Percentiles rank a stretch among this genome's conserved stretches.
These are phyloP conservation scores for Sinhomidia bicolor DNA, from an alignment of 2,888 invertebrate genomes.

Conservation along the genomic window DNA sequence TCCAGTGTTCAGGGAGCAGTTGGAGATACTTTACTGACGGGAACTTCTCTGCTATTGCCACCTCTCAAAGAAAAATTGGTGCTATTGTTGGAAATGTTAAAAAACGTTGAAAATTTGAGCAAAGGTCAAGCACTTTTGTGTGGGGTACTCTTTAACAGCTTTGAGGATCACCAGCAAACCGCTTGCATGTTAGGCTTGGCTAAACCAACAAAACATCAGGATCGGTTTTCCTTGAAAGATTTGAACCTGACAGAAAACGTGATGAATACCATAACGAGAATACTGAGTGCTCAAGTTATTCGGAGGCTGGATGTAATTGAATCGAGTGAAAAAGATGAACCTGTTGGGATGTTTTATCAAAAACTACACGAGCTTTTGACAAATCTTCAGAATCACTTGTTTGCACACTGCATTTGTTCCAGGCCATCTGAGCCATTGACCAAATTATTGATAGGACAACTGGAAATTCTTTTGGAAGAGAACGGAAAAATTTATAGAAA, in stretches of 20 bases:
- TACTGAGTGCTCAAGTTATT: constrained; percentile 78
- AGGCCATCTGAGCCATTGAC: constrained; percentile 18
- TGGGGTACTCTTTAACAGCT: constrained; percentile 85
- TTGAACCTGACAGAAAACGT: constrained; percentile 75
- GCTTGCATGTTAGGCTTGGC: constrained; percentile 84
- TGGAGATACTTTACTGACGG: constrained; percentile 84
- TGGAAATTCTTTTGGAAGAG: constrained; percentile 50
- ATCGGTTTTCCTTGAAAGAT: constrained; percentile 74
- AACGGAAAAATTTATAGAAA: constrained; percentile 67
- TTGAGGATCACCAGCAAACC: constrained; percentile 85
- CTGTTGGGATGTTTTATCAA: constrained; percentile 70
- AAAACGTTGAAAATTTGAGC: constrained; percentile 84
- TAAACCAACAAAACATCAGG: constrained; percentile 74
- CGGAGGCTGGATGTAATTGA: constrained; percentile 80
- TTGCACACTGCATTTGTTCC: constrained; percentile 83
- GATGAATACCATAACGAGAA: constrained; percentile 75
- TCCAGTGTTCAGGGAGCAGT: constrained; percentile 83
- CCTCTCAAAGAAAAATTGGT: constrained; percentile 85
- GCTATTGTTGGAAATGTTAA: constrained; percentile 84
- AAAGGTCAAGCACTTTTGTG: constrained; percentile 85
- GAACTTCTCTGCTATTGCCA: constrained; percentile 84
- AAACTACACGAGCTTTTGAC: constrained; percentile 83
- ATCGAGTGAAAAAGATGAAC: constrained; percentile 41
- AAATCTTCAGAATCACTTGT: constrained; percentile 85
- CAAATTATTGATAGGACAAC: constrained; percentile 26